Evolutionary conservation across 2,113 vertebrate species (phyloP), one percentile per base, ranked within the genome.

Genomic region (Cathartes aura): DNA sequence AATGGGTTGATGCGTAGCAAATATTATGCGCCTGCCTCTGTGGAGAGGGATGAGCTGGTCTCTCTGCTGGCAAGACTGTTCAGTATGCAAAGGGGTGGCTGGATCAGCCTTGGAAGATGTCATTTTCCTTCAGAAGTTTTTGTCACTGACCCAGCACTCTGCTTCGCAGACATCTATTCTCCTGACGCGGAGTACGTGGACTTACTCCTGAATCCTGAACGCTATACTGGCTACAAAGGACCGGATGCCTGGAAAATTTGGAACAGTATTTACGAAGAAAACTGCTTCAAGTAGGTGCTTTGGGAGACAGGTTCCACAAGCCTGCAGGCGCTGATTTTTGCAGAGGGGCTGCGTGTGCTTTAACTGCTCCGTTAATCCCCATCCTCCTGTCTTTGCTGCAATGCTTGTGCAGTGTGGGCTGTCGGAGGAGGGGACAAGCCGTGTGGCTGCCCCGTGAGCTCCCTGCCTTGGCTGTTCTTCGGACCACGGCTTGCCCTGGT

Each of bases 201-300:
- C 92, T 87, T 99, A 22, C 98, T 98, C 23, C 98, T 98, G 63
- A 99, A 99, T 24, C 98, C 98, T 1, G 98, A 99, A 32, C 98
- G 98, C 15, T 99, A 98, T 47, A 99, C 98, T 1, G 98, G 98
- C 83, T 99, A 99, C 96, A 99, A 98, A 91, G 98, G 98, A 2
- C 96, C 97, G 0, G 98, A 98, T 45, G 98, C 98, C 58, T 99
- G 98, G 98, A 98, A 97, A 47, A 98, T 99, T 40, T 99, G 98
- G 98, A 99, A 99, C 93, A 98, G 98, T 36, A 98, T 99, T 89
- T 99, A 99, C 3, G 98, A 99, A 85, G 98, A 99, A 92, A 99
- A 99, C 89, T 99, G 98, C 89, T 99, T 99, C 96, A 99, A 99
- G 98, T 99, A 98, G 47, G 98, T 98, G 68, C 21, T 95, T 32